Evolutionary conservation across 2,113 vertebrate genomes (phyloP).

Genomic region (Lepidothrix coronata): DNA sequence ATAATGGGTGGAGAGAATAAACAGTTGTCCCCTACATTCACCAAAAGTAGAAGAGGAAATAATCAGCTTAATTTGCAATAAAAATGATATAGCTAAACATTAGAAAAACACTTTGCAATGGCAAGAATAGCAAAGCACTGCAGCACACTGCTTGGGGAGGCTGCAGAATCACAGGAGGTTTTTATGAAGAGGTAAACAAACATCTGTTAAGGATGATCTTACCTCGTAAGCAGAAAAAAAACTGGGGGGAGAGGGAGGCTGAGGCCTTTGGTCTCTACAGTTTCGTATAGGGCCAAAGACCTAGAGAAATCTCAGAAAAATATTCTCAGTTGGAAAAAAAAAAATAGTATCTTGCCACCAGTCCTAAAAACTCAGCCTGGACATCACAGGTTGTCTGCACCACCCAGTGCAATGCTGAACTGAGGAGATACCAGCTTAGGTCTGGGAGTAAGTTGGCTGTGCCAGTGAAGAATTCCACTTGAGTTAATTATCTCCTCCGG

Average conservation of each 20-base stretch:
- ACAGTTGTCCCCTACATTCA: conserved; percentile 27
- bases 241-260: background rate
- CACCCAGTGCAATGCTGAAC: background rate
- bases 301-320: background rate
- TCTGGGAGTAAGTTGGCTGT: background rate
- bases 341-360: background rate
- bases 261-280: background rate
- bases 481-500: background rate
- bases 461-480: background rate
- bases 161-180: conserved; percentile 46
- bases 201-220: conserved; percentile 53
- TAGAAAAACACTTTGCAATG: conserved; percentile 41
- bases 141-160: conserved; percentile 27
- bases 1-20: conserved; percentile 28
- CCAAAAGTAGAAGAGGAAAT: conserved; percentile 46
- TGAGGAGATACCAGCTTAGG: background rate
- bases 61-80: conserved; percentile 63
- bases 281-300: background rate
- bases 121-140: conserved; percentile 27
- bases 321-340: background rate
- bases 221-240: background rate
- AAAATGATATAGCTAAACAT: conserved; percentile 60
- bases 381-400: background rate
- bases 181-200: conserved; percentile 66
- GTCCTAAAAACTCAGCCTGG: background rate